These are phyloP conservation scores for Laticauda laticaudata DNA, from an alignment of 2,113 vertebrate genomes.

Conservation along the genomic window DNA sequence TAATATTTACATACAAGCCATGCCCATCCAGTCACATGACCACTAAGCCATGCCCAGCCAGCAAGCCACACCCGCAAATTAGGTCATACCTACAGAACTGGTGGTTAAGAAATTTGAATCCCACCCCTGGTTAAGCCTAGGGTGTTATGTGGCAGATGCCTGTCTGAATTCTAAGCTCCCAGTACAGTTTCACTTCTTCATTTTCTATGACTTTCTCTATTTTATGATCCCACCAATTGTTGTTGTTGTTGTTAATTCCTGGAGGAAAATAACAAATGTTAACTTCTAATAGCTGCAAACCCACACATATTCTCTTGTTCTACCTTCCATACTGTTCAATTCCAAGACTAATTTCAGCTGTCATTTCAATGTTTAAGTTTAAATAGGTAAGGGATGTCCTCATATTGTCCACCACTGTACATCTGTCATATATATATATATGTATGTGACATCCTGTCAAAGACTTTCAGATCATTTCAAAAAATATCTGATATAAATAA, in stretches of 20 bases:
- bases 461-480: not conserved
- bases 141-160: too few species aligned
- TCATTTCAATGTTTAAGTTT: not conserved
- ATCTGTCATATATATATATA: not conserved
- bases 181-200: too few species aligned
- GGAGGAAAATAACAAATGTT: not conserved
- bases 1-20: too few species aligned
- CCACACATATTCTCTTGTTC: not conserved
- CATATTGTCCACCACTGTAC: not conserved
- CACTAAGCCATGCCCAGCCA: too few species aligned
- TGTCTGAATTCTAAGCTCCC: too few species aligned
- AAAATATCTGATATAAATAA: not conserved
- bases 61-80: too few species aligned
- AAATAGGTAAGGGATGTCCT: not conserved
- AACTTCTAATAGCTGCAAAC: not conserved
- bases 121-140: too few species aligned
- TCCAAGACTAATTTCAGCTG: not conserved
- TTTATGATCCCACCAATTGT: not conserved
- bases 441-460: not conserved
- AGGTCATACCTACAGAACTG: too few species aligned
- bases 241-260: not conserved
- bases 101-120: too few species aligned
- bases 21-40: too few species aligned
- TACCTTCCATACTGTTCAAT: not conserved
- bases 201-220: too few species aligned